Evolutionary conservation across 2,797 vertebrate genomes (phyloP).

Genomic region (Lemur catta): DNA sequence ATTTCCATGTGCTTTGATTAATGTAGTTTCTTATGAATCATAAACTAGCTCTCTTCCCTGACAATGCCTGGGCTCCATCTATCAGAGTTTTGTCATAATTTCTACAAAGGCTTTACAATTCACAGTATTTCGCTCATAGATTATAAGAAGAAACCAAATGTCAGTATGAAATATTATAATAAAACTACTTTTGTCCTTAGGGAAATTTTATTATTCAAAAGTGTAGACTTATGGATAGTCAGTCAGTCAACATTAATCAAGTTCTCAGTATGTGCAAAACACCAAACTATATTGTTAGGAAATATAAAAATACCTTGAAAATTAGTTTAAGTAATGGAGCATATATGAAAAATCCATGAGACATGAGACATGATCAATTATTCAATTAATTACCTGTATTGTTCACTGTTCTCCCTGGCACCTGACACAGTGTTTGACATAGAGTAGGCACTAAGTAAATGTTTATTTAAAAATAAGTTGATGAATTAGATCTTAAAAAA

Average conservation of each 20-base stretch:
- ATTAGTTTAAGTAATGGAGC: not conserved
- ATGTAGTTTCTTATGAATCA: slow-evolving; percentile 2
- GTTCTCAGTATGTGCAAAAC: slow-evolving; percentile 1
- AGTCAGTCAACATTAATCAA: not conserved
- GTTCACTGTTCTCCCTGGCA: not conserved
- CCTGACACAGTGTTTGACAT: not conserved
- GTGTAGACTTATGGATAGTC: not conserved
- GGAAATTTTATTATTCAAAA: slow-evolving; percentile 13
- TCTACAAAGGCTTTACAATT: slow-evolving; percentile 4
- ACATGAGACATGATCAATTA: not conserved
- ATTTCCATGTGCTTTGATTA: not conserved
- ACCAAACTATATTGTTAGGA: not conserved
- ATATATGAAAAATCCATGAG: not conserved
- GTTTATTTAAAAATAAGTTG: slow-evolving; percentile 5
- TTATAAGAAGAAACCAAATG: slow-evolving; percentile 25
- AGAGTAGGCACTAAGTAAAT: not conserved
- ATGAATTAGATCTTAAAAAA: not conserved
- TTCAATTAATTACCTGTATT: not conserved
- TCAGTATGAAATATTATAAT: slow-evolving; percentile 14
- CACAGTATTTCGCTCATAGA: slow-evolving; percentile 1
- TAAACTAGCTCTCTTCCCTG: not conserved
- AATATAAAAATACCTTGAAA: not conserved
- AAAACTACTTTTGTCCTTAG: not conserved
- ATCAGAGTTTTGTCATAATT: slow-evolving; percentile 4
- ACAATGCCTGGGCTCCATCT: not conserved